Percentiles rank a stretch among this genome's conserved stretches.
These are phyloP conservation scores for Drosophila sp. DNA, from an alignment of 1,140 invertebrate species.

Conservation along the genomic window DNA sequence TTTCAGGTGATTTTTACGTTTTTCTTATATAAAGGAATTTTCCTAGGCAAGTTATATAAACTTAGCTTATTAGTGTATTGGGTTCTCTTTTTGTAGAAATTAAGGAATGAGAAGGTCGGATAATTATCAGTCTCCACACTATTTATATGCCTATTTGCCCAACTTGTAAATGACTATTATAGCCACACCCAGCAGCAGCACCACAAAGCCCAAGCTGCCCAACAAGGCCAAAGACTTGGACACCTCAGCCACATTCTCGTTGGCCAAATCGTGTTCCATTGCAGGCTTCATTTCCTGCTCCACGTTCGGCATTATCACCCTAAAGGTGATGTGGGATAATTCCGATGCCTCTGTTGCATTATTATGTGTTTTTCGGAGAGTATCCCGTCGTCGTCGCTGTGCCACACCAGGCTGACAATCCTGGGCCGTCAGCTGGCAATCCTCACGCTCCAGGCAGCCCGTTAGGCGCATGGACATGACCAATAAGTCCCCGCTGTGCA, in stretches of 20 bases:
- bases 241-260: background rate
- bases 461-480: constrained; percentile 87
- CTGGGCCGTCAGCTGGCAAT: constrained; percentile 85
- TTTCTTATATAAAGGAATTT: too few species aligned
- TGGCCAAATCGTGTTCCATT: background rate
- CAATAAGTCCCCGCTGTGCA: constrained; percentile 87
- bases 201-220: constrained; percentile 68
- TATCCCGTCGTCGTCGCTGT: constrained; percentile 59
- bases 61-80: too few species aligned
- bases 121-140: background rate
- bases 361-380: background rate
- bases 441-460: constrained; percentile 87
- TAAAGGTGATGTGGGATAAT: constrained; percentile 63
- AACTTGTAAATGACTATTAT: constrained; percentile 61
- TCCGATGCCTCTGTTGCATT: constrained; percentile 71
- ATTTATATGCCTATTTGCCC: constrained; percentile 38
- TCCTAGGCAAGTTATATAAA: too few species aligned
- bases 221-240: constrained; percentile 56
- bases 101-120: too few species aligned
- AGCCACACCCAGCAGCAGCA: constrained; percentile 55
- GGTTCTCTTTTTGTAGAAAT: too few species aligned
- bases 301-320: constrained; percentile 61
- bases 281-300: background rate
- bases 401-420: constrained; percentile 56
- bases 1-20: background rate